Conservation (phyloP, 1,140 invertebrate species). For the Drosophila biarmipes region DNA sequence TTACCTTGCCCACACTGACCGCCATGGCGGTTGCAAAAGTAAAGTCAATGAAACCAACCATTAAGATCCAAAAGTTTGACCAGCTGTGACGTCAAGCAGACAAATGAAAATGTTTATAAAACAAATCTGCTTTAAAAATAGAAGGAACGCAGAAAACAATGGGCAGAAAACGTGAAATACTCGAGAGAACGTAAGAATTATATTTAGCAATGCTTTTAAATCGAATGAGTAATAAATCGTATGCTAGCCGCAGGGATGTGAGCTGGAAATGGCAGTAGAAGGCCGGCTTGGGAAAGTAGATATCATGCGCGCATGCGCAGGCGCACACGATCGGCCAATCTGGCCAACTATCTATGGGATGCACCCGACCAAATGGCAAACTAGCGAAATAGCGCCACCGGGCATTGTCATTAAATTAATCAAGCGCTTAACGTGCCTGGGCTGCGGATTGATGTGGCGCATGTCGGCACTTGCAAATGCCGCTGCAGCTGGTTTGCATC, state of each 20-base stretch:
- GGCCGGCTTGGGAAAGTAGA: constrained; percentile 34
- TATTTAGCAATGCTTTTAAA: constrained; percentile 24
- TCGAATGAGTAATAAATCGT: constrained; percentile 27
- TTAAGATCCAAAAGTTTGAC: constrained; percentile 19
- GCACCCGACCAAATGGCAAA: constrained; percentile 29
- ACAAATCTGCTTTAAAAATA: constrained; percentile 50
- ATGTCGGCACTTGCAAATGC: constrained; percentile 76
- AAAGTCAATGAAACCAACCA: constrained; percentile 18
- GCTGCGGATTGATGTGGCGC: constrained; percentile 46
- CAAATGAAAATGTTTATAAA: constrained; percentile 55
- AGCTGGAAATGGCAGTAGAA: constrained; percentile 5
- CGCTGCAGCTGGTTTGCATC: constrained; percentile 44
- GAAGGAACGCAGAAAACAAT: constrained; percentile 45
- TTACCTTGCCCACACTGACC: constrained; percentile 29
- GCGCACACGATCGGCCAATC: constrained; percentile 5
- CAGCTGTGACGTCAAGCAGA: constrained; percentile 56
- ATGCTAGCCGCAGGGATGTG: constrained; percentile 7
- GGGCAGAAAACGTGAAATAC: constrained; percentile 28
- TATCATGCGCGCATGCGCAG: constrained; percentile 26
- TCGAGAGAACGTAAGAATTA: constrained; percentile 19
- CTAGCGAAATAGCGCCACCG: constrained; percentile 49
- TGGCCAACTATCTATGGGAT: constrained; percentile 17
- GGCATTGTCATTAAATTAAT: constrained; percentile 80
- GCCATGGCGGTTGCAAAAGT: constrained; percentile 15
- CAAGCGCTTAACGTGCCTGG: constrained; percentile 70